These are phyloP conservation scores for Apantesis nais DNA, from an alignment of 2,888 invertebrate genomes.

Conservation along the genomic window DNA sequence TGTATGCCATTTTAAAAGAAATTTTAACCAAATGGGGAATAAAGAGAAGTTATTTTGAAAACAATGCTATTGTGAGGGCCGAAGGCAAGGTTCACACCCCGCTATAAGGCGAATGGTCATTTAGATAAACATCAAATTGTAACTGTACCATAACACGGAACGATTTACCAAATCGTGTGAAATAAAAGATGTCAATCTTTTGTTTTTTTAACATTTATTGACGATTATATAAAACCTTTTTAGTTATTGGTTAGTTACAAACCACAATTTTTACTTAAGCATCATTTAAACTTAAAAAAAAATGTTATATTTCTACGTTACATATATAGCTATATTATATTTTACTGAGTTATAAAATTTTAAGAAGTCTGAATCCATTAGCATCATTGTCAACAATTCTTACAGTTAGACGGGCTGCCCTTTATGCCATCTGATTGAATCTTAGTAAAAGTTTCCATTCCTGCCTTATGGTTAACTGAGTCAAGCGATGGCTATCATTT, in stretches of 20 bases:
- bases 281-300: background rate
- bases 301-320: too few species aligned
- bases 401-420: background rate
- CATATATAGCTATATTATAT: too few species aligned
- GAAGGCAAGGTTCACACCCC: slow-evolving; percentile 76
- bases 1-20: slow-evolving; percentile 43
- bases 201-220: background rate
- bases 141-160: slow-evolving; percentile 77
- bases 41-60: slow-evolving; percentile 56
- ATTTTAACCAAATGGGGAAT: slow-evolving; percentile 47
- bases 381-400: background rate
- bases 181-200: background rate
- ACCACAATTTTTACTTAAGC: background rate
- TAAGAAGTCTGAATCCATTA: too few species aligned
- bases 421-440: background rate
- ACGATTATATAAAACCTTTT: background rate
- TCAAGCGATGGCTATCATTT: background rate
- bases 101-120: slow-evolving; percentile 63
- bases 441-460: background rate
- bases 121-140: slow-evolving; percentile 79
- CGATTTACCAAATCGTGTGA: slow-evolving; percentile 40
- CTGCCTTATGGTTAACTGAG: background rate
- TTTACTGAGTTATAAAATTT: too few species aligned
- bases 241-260: background rate
- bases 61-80: slow-evolving; percentile 59